Percentiles rank a stretch among this genome's conserved stretches.
These are phyloP conservation scores for Augochlora pura DNA, from an alignment of 1,140 invertebrate genomes.

Conservation along the genomic window DNA sequence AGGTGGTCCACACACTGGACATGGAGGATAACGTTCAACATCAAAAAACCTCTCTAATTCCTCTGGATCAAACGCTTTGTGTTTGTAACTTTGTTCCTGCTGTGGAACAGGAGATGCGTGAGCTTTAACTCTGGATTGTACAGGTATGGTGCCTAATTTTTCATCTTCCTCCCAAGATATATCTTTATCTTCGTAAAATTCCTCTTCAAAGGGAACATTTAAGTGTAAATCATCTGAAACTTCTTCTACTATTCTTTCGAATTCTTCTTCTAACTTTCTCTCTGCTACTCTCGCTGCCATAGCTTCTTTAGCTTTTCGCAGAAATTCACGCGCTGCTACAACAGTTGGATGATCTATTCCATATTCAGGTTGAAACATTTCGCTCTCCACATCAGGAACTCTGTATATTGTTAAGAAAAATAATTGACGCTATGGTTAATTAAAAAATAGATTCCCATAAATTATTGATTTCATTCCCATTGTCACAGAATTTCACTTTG, in stretches of 20 bases:
- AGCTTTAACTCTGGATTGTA: conserved; percentile 47
- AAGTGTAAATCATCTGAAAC: conserved; percentile 36
- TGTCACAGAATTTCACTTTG: neutral
- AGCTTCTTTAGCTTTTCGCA: conserved; percentile 15
- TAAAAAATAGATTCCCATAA: neutral
- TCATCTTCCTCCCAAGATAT: conserved; percentile 60
- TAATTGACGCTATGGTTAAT: neutral
- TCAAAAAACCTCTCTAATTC: conserved; percentile 65
- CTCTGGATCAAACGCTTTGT: conserved; percentile 45
- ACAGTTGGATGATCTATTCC: conserved; percentile 56
- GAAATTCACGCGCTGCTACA: conserved; percentile 52
- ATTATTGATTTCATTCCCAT: neutral
- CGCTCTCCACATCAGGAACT: conserved; percentile 47
- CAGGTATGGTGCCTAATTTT: neutral
- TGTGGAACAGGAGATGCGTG: conserved; percentile 6
- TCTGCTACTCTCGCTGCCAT: conserved; percentile 35
- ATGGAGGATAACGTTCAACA: conserved; percentile 48
- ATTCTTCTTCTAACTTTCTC: conserved; percentile 42
- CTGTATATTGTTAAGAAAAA: neutral
- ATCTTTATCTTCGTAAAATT: conserved; percentile 50
- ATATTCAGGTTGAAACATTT: conserved; percentile 47
- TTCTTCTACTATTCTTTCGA: conserved; percentile 29
- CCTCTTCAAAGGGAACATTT: conserved; percentile 48
- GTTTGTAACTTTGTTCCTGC: conserved; percentile 6
- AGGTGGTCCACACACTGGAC: conserved; percentile 29